A percentile compares a stretch with the other conserved stretches of the same genome.
Conservation (phyloP, 92 coral and sea anemone genomes). For the Paramuricea clavata region DNA sequence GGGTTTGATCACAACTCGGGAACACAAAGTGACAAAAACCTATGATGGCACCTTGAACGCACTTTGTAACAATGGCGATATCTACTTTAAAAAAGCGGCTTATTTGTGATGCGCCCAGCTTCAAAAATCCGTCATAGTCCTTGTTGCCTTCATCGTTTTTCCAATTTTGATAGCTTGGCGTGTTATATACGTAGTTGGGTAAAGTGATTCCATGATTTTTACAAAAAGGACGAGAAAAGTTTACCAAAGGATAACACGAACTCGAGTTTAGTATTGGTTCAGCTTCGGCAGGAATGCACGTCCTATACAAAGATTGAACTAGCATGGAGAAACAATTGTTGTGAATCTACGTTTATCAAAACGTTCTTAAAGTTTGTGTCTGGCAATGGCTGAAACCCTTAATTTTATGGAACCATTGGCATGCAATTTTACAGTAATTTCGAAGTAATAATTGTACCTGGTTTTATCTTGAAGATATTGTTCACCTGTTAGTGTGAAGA, state of each 20-base stretch:
- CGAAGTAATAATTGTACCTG: too few species aligned
- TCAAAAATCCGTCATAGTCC: background rate
- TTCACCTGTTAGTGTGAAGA: too few species aligned
- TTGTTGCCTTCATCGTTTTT: background rate
- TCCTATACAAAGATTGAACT: background rate
- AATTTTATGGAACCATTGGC: too few species aligned
- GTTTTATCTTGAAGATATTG: too few species aligned
- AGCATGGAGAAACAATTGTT: too few species aligned
- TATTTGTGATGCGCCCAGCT: background rate
- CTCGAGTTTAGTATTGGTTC: conserved; percentile 2
- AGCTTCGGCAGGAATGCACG: conserved; percentile 27
- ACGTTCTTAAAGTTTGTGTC: too few species aligned
- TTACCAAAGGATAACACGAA: conserved; percentile 1
- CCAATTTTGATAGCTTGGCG: background rate
- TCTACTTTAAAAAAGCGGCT: background rate
- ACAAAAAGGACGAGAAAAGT: background rate
- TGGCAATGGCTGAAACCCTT: too few species aligned
- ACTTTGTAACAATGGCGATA: background rate
- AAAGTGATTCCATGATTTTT: background rate
- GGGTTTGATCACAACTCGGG: conserved; percentile 9
- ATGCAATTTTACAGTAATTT: too few species aligned
- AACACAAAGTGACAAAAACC: background rate
- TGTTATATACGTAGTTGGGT: background rate
- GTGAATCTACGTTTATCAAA: too few species aligned
- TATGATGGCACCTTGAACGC: background rate